Evolutionary conservation across 1,140 invertebrate genomes (phyloP), one percentile per base, ranked within the genome.

Genomic region (Gyrodactylus bullatarudis): DNA sequence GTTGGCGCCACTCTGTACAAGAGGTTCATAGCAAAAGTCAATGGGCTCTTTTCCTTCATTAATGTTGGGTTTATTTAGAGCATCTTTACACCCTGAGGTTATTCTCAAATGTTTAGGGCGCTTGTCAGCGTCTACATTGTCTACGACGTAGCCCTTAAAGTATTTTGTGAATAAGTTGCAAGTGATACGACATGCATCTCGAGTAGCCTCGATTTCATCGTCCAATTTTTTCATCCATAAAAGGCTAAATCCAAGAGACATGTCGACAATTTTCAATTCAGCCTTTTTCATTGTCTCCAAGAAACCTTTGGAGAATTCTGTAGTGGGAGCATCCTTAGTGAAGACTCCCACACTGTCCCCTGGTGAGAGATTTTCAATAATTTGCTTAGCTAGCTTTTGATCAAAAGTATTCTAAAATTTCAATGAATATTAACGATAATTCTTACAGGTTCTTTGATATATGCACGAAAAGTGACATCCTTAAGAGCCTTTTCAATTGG

Each of bases 1-100:
- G 78, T 91, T 88, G 2, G 91, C 92, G 26, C 94, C 94, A 76
- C 91, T 96, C 79, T 98, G 94, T 78, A 99, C 91, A 74, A 99
- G 98, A 0, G 93, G 87, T 0, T 91, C 91, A 80, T 98, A 99
- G 80, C 93, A 97, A 85, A 93, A 89, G 78, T 97, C 93, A 1
- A 98, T 84, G 78, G 90, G 86, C 21, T 85, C 84, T 0, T 86
- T 84, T 23, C 87, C 80, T 16, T 88, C 75, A 0, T 95, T 87
- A 83, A 92, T 94, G 81, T 96, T 96, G 78, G 95, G 95, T 75
- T 82, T 80, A 74, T 80, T 78, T n/a, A 82, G 74, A 19, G 91
- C 90, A 68, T 86, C 82, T 80, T 97, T 91, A 19, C 96, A 88
- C 25, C 91, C 89, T 83, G 96, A 91, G 0, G 91, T 87, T 26